Percentiles rank a stretch among this genome's conserved stretches.
Conservation (phyloP, 2,113 vertebrate genomes). For the Peucedramus taeniatus region DNA sequence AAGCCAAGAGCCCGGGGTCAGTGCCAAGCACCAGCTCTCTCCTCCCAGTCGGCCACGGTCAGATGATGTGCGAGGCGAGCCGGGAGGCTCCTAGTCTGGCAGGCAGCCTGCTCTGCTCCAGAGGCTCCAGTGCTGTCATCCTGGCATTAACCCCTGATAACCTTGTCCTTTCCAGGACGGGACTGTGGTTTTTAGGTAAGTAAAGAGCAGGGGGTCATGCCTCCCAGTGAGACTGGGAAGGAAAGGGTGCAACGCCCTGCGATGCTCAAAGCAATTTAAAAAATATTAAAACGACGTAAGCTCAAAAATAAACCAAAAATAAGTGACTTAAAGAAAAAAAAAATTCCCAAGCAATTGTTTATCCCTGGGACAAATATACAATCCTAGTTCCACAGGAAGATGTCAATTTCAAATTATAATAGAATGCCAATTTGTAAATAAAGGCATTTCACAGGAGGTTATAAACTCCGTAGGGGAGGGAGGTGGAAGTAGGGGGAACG, state of each 20-base stretch:
- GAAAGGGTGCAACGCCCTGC: not conserved
- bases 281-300: not conserved
- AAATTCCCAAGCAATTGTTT: slow-evolving; percentile 51
- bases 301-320: slow-evolving; percentile 18
- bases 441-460: slow-evolving; percentile 47
- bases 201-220: too few species aligned
- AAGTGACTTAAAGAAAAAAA: not conserved
- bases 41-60: slow-evolving; percentile 60
- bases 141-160: slow-evolving; percentile 83
- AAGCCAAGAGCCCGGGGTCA: slow-evolving; percentile 51
- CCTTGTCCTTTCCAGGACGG: slow-evolving; percentile 62
- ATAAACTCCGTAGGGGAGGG: slow-evolving; percentile 1
- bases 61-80: slow-evolving; percentile 78
- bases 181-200: not conserved
- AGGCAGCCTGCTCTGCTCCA: slow-evolving; percentile 83
- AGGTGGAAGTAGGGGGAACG: not conserved
- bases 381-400: slow-evolving; percentile 44
- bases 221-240: not conserved
- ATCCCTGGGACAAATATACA: slow-evolving; percentile 50
- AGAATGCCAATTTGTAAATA: slow-evolving; percentile 58
- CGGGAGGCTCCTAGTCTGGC: slow-evolving; percentile 81
- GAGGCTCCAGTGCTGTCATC: slow-evolving; percentile 80
- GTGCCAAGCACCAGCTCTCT: slow-evolving; percentile 53
- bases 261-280: not conserved
- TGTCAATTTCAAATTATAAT: slow-evolving; percentile 58